phyloP scores from a whole-genome alignment of 2,888 invertebrate species.

The Argyresthia goedartella region DNA sequence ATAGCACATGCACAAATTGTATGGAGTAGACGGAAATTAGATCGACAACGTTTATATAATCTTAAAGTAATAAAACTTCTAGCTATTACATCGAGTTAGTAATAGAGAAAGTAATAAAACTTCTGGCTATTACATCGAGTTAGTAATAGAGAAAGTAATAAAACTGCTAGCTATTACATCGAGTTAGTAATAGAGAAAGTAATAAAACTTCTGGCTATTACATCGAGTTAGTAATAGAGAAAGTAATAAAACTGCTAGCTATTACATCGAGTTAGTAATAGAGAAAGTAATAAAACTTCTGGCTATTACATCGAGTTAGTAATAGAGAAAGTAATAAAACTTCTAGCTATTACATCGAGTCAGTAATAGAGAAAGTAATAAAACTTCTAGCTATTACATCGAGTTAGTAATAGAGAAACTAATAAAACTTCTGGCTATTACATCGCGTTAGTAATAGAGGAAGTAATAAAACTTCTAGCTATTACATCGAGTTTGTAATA shows the following conservation, averaged over 20 bases:
- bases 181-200: conserved; percentile 47
- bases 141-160: conserved; percentile 45
- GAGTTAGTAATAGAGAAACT: conserved; percentile 47
- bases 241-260: conserved; percentile 48
- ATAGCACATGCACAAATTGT: conserved; percentile 54
- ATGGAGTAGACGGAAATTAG: conserved; percentile 35
- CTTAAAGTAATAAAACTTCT: conserved; percentile 44
- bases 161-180: conserved; percentile 61
- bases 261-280: conserved; percentile 59
- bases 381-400: conserved; percentile 61
- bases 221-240: conserved; percentile 56
- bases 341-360: conserved; percentile 62
- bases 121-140: conserved; percentile 62
- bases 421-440: conserved; percentile 56
- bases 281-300: conserved; percentile 43
- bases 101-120: conserved; percentile 47
- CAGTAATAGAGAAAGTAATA: conserved; percentile 45
- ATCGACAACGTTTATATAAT: conserved; percentile 41
- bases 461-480: conserved; percentile 48
- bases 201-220: conserved; percentile 56
- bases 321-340: conserved; percentile 44
- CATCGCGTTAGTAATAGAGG: conserved; percentile 56
- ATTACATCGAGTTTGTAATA: conserved; percentile 59
- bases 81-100: conserved; percentile 61
- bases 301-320: conserved; percentile 61